Percentiles rank a stretch among this genome's conserved stretches.
These are phyloP conservation scores for Neoniphon sammara DNA, from an alignment of 2,797 vertebrate genomes.

Conservation along the genomic window DNA sequence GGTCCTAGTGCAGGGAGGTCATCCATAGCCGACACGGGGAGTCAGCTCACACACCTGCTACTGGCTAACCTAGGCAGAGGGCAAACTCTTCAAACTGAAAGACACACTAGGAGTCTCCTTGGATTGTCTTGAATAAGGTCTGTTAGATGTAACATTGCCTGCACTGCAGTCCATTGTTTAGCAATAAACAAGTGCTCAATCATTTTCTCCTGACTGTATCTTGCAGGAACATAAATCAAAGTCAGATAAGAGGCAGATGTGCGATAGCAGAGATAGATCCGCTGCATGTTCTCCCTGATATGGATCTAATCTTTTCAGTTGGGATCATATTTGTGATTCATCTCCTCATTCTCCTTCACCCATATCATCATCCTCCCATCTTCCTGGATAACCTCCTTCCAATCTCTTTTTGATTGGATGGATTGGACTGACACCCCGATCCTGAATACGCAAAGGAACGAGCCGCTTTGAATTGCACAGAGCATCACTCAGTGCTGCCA, in stretches of 20 bases:
- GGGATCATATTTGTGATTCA: conserved; percentile 66
- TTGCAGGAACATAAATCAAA: conserved; percentile 65
- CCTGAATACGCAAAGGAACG: conserved; percentile 15
- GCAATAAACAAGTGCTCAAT: conserved; percentile 59
- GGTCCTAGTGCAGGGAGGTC: conserved; percentile 70
- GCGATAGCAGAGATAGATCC: conserved; percentile 60
- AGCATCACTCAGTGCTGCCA: conserved; percentile 2
- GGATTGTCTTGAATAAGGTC: conserved; percentile 47
- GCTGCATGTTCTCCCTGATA: conserved; percentile 54
- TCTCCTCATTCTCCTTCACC: conserved; percentile 50
- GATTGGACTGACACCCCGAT: conserved; percentile 28
- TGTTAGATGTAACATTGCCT: conserved; percentile 39
- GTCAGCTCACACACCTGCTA: conserved; percentile 61
- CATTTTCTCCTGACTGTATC: conserved; percentile 26
- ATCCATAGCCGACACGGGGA: conserved; percentile 59
- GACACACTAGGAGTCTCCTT: conserved; percentile 61
- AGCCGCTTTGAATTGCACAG: conserved; percentile 1
- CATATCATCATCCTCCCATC: conserved; percentile 50
- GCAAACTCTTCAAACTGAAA: conserved; percentile 52
- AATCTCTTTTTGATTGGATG: conserved; percentile 46
- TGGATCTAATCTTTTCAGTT: conserved; percentile 71
- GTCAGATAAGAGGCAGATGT: conserved; percentile 60
- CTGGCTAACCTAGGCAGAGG: conserved; percentile 34
- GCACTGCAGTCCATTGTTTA: conserved; percentile 40
- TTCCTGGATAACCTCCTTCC: conserved; percentile 33